These are phyloP conservation scores for Cyclura pinguis DNA, from an alignment of 2,797 vertebrate species.

Conservation along the genomic window DNA sequence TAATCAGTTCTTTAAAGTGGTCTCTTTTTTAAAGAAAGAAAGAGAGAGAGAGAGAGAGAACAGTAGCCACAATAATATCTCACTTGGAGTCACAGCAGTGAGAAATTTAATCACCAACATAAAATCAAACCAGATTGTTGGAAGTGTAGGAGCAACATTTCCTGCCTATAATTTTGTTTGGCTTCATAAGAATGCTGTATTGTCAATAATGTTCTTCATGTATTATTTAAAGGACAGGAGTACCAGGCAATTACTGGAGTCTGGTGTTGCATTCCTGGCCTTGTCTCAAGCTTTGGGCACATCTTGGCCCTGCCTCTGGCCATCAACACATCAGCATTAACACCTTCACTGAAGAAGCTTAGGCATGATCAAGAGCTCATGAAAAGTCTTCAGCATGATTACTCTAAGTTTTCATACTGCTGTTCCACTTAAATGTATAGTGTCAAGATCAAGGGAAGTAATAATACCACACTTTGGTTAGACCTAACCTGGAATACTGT, in stretches of 20 bases:
- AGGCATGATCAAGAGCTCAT: background rate
- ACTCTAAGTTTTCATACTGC: no score
- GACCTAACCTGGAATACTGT: no score
- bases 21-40: no score
- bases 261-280: background rate
- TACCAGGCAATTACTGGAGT: background rate
- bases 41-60: no score
- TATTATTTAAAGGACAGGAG: background rate
- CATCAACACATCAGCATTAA: background rate
- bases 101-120: background rate
- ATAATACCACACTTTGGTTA: no score
- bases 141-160: background rate
- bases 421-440: no score
- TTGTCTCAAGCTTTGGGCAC: background rate
- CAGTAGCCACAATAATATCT: background rate
- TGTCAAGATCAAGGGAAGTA: no score
- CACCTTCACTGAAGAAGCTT: background rate
- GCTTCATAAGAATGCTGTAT: background rate
- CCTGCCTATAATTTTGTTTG: background rate
- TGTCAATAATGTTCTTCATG: background rate
- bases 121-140: background rate
- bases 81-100: no score
- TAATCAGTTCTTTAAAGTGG: background rate
- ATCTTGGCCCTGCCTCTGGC: background rate
- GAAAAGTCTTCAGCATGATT: background rate